phyloP scores from a whole-genome alignment of 2,888 invertebrate species.

The Loripinus fragilis region DNA sequence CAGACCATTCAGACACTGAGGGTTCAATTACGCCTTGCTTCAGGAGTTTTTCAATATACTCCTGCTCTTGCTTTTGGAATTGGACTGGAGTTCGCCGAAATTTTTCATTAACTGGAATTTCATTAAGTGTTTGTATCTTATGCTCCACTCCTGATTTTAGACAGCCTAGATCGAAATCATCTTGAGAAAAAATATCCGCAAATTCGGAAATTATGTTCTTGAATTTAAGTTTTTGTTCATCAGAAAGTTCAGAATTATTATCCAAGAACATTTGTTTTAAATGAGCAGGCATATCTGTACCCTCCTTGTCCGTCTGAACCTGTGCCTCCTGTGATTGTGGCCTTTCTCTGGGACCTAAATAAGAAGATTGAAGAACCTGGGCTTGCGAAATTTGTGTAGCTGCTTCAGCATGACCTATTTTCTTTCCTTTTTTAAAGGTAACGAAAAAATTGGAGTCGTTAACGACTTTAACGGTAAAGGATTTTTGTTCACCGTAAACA shows the following conservation, averaged over 20 bases:
- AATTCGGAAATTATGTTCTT: not conserved
- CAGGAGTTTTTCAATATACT: not conserved
- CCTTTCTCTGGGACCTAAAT: too few species aligned
- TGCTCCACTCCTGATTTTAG: not conserved
- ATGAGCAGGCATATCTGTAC: not conserved
- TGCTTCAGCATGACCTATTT: not conserved
- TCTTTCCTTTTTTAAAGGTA: not conserved
- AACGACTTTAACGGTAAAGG: not conserved
- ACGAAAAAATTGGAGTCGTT: not conserved
- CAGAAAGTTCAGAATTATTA: not conserved
- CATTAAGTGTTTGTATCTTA: not conserved
- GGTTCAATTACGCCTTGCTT: not conserved
- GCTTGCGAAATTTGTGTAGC: not conserved
- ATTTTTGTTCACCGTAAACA: not conserved
- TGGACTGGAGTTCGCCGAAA: not conserved
- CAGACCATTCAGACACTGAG: slow-evolving; percentile 1
- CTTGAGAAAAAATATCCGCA: not conserved
- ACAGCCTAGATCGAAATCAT: not conserved
- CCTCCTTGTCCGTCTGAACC: not conserved
- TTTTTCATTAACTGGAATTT: not conserved
- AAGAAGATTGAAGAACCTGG: not conserved
- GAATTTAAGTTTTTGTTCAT: not conserved
- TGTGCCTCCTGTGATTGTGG: not conserved
- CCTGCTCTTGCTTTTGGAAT: not conserved
- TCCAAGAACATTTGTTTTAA: not conserved